Percentiles rank a stretch among this genome's conserved stretches.
phyloP scores from a whole-genome alignment of 2,113 vertebrate species.

The Phyllostomus discolor region DNA sequence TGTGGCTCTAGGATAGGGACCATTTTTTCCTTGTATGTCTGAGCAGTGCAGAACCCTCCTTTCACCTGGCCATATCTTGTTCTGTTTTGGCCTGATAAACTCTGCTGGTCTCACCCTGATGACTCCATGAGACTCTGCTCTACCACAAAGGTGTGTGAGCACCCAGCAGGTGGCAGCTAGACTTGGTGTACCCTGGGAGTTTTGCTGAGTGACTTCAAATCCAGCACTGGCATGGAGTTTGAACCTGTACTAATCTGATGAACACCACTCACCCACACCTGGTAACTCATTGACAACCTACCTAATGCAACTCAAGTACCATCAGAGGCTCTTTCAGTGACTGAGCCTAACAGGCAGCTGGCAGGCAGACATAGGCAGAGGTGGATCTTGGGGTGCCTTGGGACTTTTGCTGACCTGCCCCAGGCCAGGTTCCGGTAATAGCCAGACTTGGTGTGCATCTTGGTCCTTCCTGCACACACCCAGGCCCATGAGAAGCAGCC shows the following conservation, averaged over 20 bases:
- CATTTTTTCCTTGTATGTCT: too few species aligned
- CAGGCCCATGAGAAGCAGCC: not conserved
- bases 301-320: not conserved
- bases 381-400: too few species aligned
- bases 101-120: not conserved
- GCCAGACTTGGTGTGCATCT: too few species aligned
- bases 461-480: too few species aligned
- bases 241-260: not conserved
- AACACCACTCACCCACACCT: not conserved
- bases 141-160: not conserved
- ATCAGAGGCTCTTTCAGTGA: not conserved
- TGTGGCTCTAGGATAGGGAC: too few species aligned
- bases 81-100: not conserved
- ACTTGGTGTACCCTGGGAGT: not conserved
- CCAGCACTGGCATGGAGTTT: not conserved
- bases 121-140: not conserved
- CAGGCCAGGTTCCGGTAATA: too few species aligned
- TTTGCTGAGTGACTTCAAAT: not conserved
- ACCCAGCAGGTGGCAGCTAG: not conserved
- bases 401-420: too few species aligned
- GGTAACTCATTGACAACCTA: not conserved
- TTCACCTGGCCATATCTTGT: too few species aligned
- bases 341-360: not conserved
- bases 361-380: not conserved
- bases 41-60: too few species aligned